Base-by-base conservation (phyloP, 2,888 invertebrate genomes). In the Cepaea hortensis region DNA sequence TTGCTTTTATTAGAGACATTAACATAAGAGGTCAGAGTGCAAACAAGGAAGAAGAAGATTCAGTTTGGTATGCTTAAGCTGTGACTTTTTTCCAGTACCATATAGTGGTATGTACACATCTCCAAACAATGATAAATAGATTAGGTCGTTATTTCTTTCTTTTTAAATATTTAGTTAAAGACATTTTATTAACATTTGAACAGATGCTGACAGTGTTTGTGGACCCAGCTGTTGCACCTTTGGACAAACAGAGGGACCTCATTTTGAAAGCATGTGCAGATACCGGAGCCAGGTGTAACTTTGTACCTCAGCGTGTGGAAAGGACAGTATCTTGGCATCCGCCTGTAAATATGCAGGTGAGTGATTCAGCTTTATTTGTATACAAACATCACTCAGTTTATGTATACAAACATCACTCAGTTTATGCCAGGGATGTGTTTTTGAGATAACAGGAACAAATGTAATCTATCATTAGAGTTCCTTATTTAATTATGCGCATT, bases 151-250 rank as follows among this genome's bases (percentile, higher is more conserved):
- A 11, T 55, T 55, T 55, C 55, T 55, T 55, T 55, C 55, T 55
- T 55, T 0, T 55, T 55, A 0, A 9, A 11, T 11, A 55, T 55
- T 6, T 11, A 55, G 55, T 55, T 55, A 55, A 75, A 20, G 3
- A 50, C 48, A 48, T 48, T 5, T 48, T 50, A 23, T 4, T 23
- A 62, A 62, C 62, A 7, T 70, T 7, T 70, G 73, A 5, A n/a
- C 77, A 84, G 84, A 85, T 85, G 85, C n/a, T 86, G 75, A 81
- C 82, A 55, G 87, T 87, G 3, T 87, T 87, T 73, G 68, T 87
- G 15, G 87, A 87, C 23, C 87, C 87, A 73, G 75, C 68, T 35
- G 73, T 79, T 48, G 75, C 75, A n/a, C 84, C 87, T 55, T n/a
- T 48, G 11, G 87, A 84, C n/a, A 84, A 80, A 70, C 81, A 84